Base-by-base conservation (phyloP, 2,888 invertebrate species). In the Macroteleia sp. region DNA sequence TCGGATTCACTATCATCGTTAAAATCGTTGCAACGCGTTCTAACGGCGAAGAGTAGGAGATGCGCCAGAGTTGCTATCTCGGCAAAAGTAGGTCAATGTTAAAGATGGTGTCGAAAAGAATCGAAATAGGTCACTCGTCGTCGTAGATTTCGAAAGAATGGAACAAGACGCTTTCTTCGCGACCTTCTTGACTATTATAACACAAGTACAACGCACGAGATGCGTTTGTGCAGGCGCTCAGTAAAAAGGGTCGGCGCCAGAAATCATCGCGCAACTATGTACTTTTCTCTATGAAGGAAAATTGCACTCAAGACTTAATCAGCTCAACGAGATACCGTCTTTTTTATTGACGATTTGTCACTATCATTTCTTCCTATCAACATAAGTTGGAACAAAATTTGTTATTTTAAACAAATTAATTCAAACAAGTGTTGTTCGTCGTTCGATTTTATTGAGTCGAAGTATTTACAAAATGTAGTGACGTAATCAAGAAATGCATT, bases 91-190 rank as follows among this genome's bases (percentile, higher is more conserved):
- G 86, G 87, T 87, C 86, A 87, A 81, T 86, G 86, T 81, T 86
- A 85, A 85, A 87, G 86, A 86, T 85, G 86, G 80, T 87, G 85
- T 86, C 85, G 87, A 86, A 87, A 87, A 83, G 80, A 76, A 85
- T 82, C 82, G 74, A 80, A 80, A 80, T 77, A 77, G 79, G 79
- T 74, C 73, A 66, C 50, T 41, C 48, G 57, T 10, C 54, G 61
- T 56, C 36, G 64, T 20, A 32, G 22, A 74, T 80, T 70, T 80
- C 77, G 77, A 77, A 80, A 80, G 73, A 79, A 73, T 69, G 52
- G 30, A 34, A 48, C 59, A 69, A 39, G 67, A 48, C 66, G 74
- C 77, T 76, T 76, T 76, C 79, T 76, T 71, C 73, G 50, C 32
- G 76, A 69, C 79, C 79, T 78, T 78, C 73, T 70, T 12, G 61